These are phyloP conservation scores for Microcaecilia unicolor DNA, from an alignment of 2,797 vertebrate genomes.

Conservation along the genomic window DNA sequence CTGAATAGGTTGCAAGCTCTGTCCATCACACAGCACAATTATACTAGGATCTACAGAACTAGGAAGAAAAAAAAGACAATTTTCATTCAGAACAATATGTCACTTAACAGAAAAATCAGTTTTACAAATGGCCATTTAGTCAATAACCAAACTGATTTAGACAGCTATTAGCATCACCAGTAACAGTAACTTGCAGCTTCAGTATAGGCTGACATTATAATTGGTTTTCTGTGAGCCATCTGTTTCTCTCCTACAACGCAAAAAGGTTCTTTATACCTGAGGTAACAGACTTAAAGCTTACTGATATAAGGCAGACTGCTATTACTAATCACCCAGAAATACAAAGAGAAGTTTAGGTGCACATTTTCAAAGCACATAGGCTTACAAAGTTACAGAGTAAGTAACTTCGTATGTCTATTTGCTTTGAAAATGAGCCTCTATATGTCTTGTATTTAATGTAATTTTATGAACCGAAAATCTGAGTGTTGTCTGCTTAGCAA, in stretches of 20 bases:
- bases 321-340: constrained; percentile 77
- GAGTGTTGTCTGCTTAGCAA: no score
- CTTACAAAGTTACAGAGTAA: no score
- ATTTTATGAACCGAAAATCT: constrained; percentile 45
- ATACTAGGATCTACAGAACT: no score
- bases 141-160: constrained; percentile 8
- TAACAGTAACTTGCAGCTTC: constrained; percentile 26
- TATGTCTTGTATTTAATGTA: constrained; percentile 51
- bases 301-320: constrained; percentile 45
- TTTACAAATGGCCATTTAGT: neutral
- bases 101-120: constrained; percentile 4
- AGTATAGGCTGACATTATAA: constrained; percentile 32
- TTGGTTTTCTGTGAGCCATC: constrained; percentile 33
- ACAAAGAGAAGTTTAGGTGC: constrained; percentile 46
- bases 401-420: no score
- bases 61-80: no score
- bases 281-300: constrained; percentile 63
- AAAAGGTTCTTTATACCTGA: constrained; percentile 56
- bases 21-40: no score
- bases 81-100: no score
- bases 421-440: no score
- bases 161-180: constrained; percentile 32
- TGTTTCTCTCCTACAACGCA: constrained; percentile 52
- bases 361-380: no score
- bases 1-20: no score